Conservation (phyloP, 1,140 invertebrate genomes). For the Drosophila sproati region DNA sequence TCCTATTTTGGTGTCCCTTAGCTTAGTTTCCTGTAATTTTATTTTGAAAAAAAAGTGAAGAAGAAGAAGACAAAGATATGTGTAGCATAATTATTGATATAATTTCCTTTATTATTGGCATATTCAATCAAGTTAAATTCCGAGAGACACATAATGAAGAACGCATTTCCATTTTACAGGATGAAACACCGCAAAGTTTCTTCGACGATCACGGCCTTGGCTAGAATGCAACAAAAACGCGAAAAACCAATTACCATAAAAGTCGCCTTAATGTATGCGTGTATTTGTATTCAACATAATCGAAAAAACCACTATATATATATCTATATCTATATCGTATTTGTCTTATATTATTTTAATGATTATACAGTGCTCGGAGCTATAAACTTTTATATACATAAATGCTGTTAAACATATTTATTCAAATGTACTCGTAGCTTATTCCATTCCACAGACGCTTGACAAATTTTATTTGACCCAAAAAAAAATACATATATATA, state of each 20-base stretch:
- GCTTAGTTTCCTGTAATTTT: background rate
- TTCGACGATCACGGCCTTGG: constrained; percentile 99
- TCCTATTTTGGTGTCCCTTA: constrained; percentile 20
- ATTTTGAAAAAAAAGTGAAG: background rate
- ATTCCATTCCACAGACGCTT: constrained; percentile 5
- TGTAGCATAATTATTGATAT: constrained; percentile 7
- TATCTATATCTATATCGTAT: constrained; percentile 42
- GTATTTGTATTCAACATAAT: constrained; percentile 66
- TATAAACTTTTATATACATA: constrained; percentile 31
- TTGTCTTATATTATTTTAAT: constrained; percentile 51
- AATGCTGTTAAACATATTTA: constrained; percentile 55
- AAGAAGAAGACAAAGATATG: background rate
- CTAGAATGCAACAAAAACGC: constrained; percentile 85
- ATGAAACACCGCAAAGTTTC: constrained; percentile 99
- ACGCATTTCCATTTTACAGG: constrained; percentile 90
- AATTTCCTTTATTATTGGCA: constrained; percentile 30
- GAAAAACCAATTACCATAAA: constrained; percentile 43
- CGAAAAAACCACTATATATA: constrained; percentile 28
- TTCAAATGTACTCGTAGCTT: constrained; percentile 26
- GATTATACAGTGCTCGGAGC: constrained; percentile 38
- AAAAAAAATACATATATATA: constrained; percentile 2
- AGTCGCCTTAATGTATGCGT: constrained; percentile 76
- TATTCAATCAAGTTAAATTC: constrained; percentile 16
- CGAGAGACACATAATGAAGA: constrained; percentile 61
- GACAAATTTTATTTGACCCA: constrained; percentile 40